Conservation (phyloP, 2,888 invertebrate genomes). For the Eudasyphora cyanicolor region DNA sequence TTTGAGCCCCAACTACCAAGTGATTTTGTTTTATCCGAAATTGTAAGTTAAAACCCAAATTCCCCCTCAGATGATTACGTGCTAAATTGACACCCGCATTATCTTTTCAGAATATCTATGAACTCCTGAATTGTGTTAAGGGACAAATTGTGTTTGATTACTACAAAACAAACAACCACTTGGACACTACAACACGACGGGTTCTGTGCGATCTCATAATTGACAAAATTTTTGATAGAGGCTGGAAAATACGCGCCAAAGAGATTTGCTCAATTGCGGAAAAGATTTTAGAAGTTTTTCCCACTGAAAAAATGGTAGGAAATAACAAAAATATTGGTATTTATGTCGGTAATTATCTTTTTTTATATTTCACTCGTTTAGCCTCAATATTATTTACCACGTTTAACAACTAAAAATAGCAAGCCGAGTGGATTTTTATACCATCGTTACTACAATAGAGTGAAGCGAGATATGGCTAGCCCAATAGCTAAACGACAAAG, state of each 20-base stretch:
- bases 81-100: not conserved
- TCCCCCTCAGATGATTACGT: not conserved
- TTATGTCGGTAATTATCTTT: not conserved
- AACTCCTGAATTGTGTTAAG: constrained; percentile 3
- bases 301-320: not conserved
- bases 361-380: not conserved
- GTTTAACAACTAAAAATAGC: not conserved
- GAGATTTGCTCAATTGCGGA: not conserved
- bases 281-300: constrained; percentile 11
- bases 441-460: constrained; percentile 17
- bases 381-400: not conserved
- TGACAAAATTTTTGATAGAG: constrained; percentile 11
- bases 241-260: not conserved
- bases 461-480: not conserved
- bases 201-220: constrained; percentile 18
- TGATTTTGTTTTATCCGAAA: not conserved
- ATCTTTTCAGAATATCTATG: not conserved
- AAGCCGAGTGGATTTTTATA: not conserved
- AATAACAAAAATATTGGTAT: not conserved
- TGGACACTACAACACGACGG: not conserved
- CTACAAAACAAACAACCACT: not conserved
- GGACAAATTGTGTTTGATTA: not conserved
- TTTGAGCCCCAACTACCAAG: not conserved
- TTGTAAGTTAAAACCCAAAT: constrained; percentile 1
- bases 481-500: not conserved